Evolutionary conservation across 1,140 invertebrate species (phyloP).

Genomic region (Nebria ingens): DNA sequence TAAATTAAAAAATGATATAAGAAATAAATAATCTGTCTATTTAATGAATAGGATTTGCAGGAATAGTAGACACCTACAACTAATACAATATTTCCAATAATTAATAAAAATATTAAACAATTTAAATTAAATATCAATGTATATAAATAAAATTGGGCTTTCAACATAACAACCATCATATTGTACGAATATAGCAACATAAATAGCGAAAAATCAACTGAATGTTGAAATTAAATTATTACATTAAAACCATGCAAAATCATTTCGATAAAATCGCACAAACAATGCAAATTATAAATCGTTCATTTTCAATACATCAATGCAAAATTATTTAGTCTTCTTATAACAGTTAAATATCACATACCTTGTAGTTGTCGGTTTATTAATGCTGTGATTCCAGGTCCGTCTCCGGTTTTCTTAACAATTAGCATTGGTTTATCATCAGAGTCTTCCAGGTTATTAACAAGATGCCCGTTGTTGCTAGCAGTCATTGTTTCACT

Average conservation of each 20-base stretch:
- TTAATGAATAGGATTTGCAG: too few relatives aligned
- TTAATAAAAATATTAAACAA: too few relatives aligned
- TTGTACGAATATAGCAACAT: background rate
- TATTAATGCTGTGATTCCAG: conserved; percentile 63
- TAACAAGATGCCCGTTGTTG: conserved; percentile 50
- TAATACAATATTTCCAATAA: too few relatives aligned
- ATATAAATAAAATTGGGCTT: too few relatives aligned
- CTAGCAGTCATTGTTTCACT: conserved; percentile 67
- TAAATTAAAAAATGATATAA: too few relatives aligned
- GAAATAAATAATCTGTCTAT: too few relatives aligned
- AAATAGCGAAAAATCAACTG: background rate
- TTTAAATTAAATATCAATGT: too few relatives aligned
- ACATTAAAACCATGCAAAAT: conserved; percentile 2
- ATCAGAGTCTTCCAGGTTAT: conserved; percentile 47
- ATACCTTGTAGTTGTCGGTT: conserved; percentile 67
- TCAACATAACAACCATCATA: background rate
- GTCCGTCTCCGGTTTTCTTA: conserved; percentile 61
- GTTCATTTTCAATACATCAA: conserved; percentile 8
- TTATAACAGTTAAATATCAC: conserved; percentile 16
- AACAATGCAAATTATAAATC: conserved; percentile 9
- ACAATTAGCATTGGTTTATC: conserved; percentile 65
- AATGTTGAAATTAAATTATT: background rate
- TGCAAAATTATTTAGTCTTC: conserved; percentile 21
- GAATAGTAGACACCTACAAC: too few relatives aligned
- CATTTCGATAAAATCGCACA: background rate